These are phyloP conservation scores for Listrodromus nycthemerus DNA, from an alignment of 2,888 invertebrate species.

Conservation along the genomic window DNA sequence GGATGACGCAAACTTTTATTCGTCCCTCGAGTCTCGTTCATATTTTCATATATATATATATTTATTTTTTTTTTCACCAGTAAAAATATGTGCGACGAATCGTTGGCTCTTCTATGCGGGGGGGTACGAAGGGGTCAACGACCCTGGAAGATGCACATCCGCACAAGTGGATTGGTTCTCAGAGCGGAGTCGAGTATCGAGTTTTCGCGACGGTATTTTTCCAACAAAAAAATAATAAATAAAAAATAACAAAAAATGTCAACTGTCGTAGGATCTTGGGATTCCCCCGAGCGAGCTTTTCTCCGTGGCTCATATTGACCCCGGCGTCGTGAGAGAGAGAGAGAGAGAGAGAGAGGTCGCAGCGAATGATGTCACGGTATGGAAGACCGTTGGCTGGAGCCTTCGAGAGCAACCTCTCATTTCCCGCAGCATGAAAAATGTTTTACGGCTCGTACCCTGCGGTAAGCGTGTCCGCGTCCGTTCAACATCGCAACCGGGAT, in stretches of 20 bases:
- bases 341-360: neutral
- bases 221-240: neutral
- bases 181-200: neutral
- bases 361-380: constrained; percentile 5
- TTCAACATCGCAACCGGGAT: constrained; percentile 23
- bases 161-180: neutral
- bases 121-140: neutral
- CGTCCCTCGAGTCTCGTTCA: no score
- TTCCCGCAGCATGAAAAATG: constrained; percentile 11
- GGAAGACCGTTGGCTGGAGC: neutral
- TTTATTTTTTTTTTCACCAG: no score
- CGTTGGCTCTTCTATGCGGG: no score
- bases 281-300: neutral
- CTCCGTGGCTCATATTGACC: neutral
- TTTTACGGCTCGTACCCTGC: neutral
- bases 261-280: neutral
- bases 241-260: neutral
- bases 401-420: neutral
- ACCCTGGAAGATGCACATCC: neutral
- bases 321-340: no score
- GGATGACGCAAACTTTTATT: no score
- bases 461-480: constrained; percentile 2
- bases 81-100: no score
- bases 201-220: neutral
- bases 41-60: no score